A percentile compares a stretch with the other conserved stretches of the same genome.
phyloP scores from a whole-genome alignment of 2,113 vertebrate species.

The Emydura subglobosa region DNA sequence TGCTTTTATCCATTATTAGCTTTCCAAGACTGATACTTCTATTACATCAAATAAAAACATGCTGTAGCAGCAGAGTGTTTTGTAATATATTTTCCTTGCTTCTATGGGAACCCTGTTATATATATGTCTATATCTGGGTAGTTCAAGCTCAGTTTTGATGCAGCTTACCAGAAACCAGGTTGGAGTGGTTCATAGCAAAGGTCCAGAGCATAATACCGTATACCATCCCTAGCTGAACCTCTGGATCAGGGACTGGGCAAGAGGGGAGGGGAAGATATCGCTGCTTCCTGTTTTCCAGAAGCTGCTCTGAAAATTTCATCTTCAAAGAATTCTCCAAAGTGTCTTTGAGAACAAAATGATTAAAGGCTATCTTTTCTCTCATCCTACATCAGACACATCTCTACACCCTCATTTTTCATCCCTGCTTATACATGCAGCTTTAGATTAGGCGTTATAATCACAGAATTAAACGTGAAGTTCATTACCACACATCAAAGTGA shows the following conservation, averaged over 20 bases:
- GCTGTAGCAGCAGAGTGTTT: neutral
- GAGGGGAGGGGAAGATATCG: neutral
- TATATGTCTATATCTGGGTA: neutral
- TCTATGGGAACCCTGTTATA: neutral
- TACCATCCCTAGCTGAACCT: neutral
- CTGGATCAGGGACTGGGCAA: neutral
- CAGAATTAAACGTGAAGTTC: conserved; percentile 55
- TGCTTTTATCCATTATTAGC: neutral
- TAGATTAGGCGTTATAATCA: conserved; percentile 8
- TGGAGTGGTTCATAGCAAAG: accelerated
- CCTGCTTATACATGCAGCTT: conserved; percentile 66
- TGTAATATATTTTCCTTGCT: neutral
- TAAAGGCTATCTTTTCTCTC: conserved; percentile 75
- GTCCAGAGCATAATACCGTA: too few species aligned
- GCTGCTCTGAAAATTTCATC: conserved; percentile 51
- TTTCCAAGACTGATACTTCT: accelerated
- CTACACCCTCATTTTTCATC: conserved; percentile 54
- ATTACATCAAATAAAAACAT: neutral
- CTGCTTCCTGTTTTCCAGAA: conserved; percentile 31
- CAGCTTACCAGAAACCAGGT: neutral
- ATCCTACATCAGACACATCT: conserved; percentile 76
- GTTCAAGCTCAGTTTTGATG: neutral
- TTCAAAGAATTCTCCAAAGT: conserved; percentile 74
- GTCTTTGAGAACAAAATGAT: conserved; percentile 79
- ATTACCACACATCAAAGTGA: conserved; percentile 40